Conservation (phyloP, 2,113 vertebrate genomes). For the Cathartes aura region DNA sequence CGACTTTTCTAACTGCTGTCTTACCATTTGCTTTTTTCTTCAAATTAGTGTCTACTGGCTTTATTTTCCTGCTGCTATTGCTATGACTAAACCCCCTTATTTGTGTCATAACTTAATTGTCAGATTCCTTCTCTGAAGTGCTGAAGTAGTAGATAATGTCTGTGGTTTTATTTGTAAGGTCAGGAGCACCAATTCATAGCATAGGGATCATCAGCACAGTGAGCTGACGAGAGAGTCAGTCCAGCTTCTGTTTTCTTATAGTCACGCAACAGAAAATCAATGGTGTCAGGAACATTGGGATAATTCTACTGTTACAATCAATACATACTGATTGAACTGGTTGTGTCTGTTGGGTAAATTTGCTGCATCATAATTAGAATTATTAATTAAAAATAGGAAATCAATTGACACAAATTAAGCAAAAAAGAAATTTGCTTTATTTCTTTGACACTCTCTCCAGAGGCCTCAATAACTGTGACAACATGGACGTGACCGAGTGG, state of each 20-base stretch:
- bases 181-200: slow-evolving; percentile 28
- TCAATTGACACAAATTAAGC: slow-evolving; percentile 95
- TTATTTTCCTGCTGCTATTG: not conserved
- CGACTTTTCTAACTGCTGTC: not conserved
- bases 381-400: slow-evolving; percentile 99
- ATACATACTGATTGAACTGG: slow-evolving; percentile 86
- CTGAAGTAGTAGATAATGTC: slow-evolving; percentile 23
- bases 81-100: not conserved
- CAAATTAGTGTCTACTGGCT: not conserved
- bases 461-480: slow-evolving; percentile 63
- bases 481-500: not conserved
- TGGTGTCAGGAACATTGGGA: slow-evolving; percentile 83
- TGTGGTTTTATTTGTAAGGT: slow-evolving; percentile 48
- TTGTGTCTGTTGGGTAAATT: slow-evolving; percentile 84
- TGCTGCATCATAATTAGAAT: slow-evolving; percentile 99
- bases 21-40: not conserved
- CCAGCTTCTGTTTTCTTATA: slow-evolving; percentile 71
- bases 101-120: slow-evolving; percentile 25
- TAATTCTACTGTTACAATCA: slow-evolving; percentile 80
- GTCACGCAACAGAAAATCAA: slow-evolving; percentile 81
- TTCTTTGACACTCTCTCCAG: slow-evolving; percentile 83
- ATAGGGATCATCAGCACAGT: slow-evolving; percentile 23
- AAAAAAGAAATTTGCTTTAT: slow-evolving; percentile 82
- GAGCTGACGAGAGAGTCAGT: slow-evolving; percentile 46
- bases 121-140: slow-evolving; percentile 6